A percentile compares a stretch with the other conserved stretches of the same genome.
Evolutionary conservation across 2,888 invertebrate species (phyloP).

Genomic region (Eucera pruinosa): DNA sequence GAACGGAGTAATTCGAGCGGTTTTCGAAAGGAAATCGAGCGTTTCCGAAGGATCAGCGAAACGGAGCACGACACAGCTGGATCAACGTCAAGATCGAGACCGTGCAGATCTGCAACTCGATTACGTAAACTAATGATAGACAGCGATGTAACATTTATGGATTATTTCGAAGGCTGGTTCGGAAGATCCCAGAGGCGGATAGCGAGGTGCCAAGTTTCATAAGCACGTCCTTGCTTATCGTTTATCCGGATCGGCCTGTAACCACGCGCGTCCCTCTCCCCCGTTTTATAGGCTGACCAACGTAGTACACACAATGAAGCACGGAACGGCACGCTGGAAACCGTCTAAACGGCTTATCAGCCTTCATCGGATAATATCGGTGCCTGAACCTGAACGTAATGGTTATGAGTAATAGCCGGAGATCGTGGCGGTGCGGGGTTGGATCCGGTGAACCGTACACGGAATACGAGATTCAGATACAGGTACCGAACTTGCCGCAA

Average conservation of each 20-base stretch:
- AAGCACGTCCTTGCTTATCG: slow-evolving; percentile 73
- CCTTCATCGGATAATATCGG: slow-evolving; percentile 73
- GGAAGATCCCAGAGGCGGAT: slow-evolving; percentile 53
- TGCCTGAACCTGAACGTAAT: slow-evolving; percentile 69
- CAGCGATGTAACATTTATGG: slow-evolving; percentile 55
- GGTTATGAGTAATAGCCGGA: slow-evolving; percentile 76
- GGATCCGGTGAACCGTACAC: slow-evolving; percentile 75
- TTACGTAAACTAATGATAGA: slow-evolving; percentile 61
- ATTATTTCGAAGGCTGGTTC: slow-evolving; percentile 56
- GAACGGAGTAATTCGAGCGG: background rate
- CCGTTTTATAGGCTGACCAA: background rate
- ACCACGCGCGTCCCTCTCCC: slow-evolving; percentile 40
- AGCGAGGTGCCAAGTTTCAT: slow-evolving; percentile 72
- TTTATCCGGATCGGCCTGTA: slow-evolving; percentile 61
- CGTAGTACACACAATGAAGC: slow-evolving; percentile 38
- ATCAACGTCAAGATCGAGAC: slow-evolving; percentile 46
- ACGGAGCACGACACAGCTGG: slow-evolving; percentile 20
- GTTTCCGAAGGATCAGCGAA: slow-evolving; percentile 16
- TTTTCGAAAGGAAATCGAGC: background rate
- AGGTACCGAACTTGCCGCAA: slow-evolving; percentile 70
- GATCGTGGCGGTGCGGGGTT: slow-evolving; percentile 77
- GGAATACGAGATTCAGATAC: slow-evolving; percentile 77
- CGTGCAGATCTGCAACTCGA: slow-evolving; percentile 61
- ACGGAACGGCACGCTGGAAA: slow-evolving; percentile 61
- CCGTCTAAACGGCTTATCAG: slow-evolving; percentile 74